Conservation (phyloP, 2,797 vertebrate genomes). For the Poeciliopsis infans region DNA sequence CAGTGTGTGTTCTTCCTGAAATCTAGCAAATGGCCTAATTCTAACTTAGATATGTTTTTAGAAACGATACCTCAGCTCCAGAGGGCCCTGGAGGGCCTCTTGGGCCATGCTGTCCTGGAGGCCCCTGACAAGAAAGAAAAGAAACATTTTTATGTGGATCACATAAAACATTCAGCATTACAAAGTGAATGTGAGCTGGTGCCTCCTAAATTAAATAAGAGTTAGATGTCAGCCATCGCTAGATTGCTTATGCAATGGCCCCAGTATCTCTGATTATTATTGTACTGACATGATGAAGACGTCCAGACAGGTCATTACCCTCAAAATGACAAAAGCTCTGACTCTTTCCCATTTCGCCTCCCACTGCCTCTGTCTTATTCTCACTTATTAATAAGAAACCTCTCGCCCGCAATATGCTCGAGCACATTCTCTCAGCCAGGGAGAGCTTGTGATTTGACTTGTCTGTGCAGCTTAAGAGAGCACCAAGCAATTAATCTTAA, state of each 20-base stretch:
- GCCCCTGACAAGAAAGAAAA: conserved; percentile 83
- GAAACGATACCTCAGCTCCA: conserved; percentile 84
- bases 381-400: conserved; percentile 68
- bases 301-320: conserved; percentile 75
- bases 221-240: conserved; percentile 41
- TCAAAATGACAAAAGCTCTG: conserved; percentile 62
- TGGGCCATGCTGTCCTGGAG: conserved; percentile 89
- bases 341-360: conserved; percentile 38
- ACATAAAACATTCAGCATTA: conserved; percentile 33
- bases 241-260: conserved; percentile 52
- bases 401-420: conserved; percentile 51
- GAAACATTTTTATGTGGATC: conserved; percentile 24
- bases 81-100: conserved; percentile 85
- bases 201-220: conserved; percentile 46
- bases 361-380: conserved; percentile 36
- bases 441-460: conserved; percentile 62
- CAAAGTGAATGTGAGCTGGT: conserved; percentile 28
- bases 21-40: background rate
- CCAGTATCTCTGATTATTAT: conserved; percentile 65
- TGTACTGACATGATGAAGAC: conserved; percentile 69
- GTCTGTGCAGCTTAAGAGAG: conserved; percentile 59
- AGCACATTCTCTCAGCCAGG: conserved; percentile 58
- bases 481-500: conserved; percentile 73
- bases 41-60: conserved; percentile 5
- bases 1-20: no score